Base-by-base conservation (phyloP, 2,888 invertebrate genomes). In the Apotomis turbidana region DNA sequence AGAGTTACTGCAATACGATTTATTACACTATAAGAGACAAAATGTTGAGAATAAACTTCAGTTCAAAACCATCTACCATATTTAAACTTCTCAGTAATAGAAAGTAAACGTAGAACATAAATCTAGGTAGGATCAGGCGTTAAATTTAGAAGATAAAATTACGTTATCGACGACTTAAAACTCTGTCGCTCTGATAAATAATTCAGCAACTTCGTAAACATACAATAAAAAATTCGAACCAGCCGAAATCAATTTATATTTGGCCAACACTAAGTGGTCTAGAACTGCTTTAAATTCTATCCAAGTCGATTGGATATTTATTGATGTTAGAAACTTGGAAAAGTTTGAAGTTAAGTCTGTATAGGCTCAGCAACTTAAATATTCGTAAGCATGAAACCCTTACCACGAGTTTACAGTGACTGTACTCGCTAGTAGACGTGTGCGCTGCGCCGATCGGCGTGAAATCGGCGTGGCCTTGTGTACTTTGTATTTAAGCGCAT, bases 241-340 rank as follows among this genome's bases (percentile, higher is more conserved):
- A 66, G 62, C 51, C 67, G 13, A 55, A 67, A 61, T 71, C 67
- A 71, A 71, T 71, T 71, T 67, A 62, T 54, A 66, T 71, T 67
- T 67, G 38, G 54, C 49, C 41, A 67, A 62, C 60, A 57, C 61
- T 61, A 66, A 67, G 61, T 44, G 51, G 60, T 55, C 68, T 69
- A 59, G 60, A 61, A 69, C 61, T 69, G 41, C 38, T 69, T 67
- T 51, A 67, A 59, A 67, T 67, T 58, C 58, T 67, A 67, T 58
- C 58, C 67, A 67, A 67, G 67, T 59, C 67, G 51, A 51, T 67
- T 59, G 58, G 57, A 67, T 59, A 67, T 67, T 67, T 67, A 58
- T 67, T 67, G 58, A 58, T 51, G 67, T 49, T 67, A 58, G 67
- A 51, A 67, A 67, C 67, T 67, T 67, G 58, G 38, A 46, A 13